Base-by-base conservation (phyloP, 2,888 invertebrate species). In the Trichopria drosophilae region DNA sequence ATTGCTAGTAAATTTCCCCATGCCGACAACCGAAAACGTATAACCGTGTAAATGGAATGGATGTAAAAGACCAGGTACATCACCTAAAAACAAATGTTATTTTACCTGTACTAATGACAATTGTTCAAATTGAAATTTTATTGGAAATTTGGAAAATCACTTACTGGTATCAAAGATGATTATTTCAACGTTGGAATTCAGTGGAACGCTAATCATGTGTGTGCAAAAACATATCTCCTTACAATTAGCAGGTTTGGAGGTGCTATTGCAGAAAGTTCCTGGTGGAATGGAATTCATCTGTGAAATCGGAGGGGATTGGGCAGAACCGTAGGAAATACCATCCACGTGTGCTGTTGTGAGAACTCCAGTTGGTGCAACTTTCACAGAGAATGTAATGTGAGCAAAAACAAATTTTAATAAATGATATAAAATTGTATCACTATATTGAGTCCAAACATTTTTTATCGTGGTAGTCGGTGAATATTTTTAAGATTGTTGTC, bases 31-130 rank as follows among this genome's bases (percentile, higher is more conserved):
- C 73, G 87, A 87, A 79, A 84, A 92, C 20, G 86, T 80, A 69
- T 89, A 86, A 53, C 92, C 92, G 80, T 92, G 92, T 71, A 93
- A 81, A 79, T 93, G 92, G 86, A 93, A 91, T 56, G 92, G 92
- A 81, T 93, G 92, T 68, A 89, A 90, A 72, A 91, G 80, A 77
- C 88, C 89, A 26, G 87, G 87, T 76, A 88, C 87, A 86, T 90
- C 90, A 63, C 89, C 90, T 90, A 80, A 46, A 64, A 61, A 50
- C 59, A 58, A 62, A 26, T 6, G 6, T 15, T 6, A 26, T n/a
- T n/a, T n/a, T n/a, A n/a, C n/a, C n/a, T n/a, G n/a, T n/a, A n/a
- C n/a, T n/a, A n/a, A n/a, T n/a, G n/a, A n/a, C n/a, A n/a, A n/a
- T n/a, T n/a, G n/a, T n/a, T n/a, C n/a, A n/a, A n/a, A n/a, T n/a